Evolutionary conservation across 2,888 invertebrate species (phyloP).

Genomic region (Steinernema scapterisci): DNA sequence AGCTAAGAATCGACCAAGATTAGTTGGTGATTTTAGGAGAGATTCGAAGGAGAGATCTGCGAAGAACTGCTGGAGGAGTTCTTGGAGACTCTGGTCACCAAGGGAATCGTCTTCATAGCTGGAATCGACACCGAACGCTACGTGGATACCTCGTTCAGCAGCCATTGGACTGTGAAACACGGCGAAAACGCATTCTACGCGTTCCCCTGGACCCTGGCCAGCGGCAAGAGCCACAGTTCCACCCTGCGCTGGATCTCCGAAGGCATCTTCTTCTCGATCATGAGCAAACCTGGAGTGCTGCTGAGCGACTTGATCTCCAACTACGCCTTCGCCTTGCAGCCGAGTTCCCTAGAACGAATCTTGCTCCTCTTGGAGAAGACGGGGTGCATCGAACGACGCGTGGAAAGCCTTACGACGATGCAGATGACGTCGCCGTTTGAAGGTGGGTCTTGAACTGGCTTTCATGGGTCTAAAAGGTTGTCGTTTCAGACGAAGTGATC

Average conservation of each 20-base stretch:
- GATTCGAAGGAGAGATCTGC: neutral
- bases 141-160: slow-evolving; percentile 44
- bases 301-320: slow-evolving; percentile 48
- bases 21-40: slow-evolving; percentile 33
- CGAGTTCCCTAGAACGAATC: slow-evolving; percentile 50
- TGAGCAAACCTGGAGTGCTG: slow-evolving; percentile 53
- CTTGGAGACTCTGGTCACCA: slow-evolving; percentile 34
- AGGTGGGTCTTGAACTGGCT: slow-evolving; percentile 27
- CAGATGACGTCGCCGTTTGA: slow-evolving; percentile 42
- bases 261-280: slow-evolving; percentile 52
- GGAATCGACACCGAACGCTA: slow-evolving; percentile 59
- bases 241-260: slow-evolving; percentile 59
- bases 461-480: neutral
- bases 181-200: slow-evolving; percentile 41
- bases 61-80: neutral
- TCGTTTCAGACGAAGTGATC: slow-evolving; percentile 18
- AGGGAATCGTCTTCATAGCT: slow-evolving; percentile 42
- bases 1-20: neutral
- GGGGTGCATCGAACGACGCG: slow-evolving; percentile 42
- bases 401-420: slow-evolving; percentile 39
- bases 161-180: slow-evolving; percentile 53
- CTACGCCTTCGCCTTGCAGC: slow-evolving; percentile 59
- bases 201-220: slow-evolving; percentile 59
- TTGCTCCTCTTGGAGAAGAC: slow-evolving; percentile 47
- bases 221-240: slow-evolving; percentile 45